These are phyloP conservation scores for Samia ricini DNA, from an alignment of 1,140 invertebrate genomes.

Conservation along the genomic window DNA sequence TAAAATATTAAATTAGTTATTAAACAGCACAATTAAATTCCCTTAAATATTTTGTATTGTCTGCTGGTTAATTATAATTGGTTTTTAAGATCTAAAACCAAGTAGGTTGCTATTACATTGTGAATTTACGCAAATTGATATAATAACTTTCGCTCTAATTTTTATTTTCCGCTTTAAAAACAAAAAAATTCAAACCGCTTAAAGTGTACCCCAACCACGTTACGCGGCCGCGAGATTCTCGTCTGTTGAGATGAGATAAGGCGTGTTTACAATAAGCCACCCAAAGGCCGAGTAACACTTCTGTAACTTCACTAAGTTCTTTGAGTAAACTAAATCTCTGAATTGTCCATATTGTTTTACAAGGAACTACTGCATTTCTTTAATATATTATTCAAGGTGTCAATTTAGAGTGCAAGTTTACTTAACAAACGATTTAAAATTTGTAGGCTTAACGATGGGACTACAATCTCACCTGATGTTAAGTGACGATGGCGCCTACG, in stretches of 20 bases:
- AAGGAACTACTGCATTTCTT: too few species aligned
- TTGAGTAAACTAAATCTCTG: not conserved
- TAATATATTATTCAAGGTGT: too few species aligned
- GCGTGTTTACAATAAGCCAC: conserved; percentile 39
- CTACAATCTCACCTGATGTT: too few species aligned
- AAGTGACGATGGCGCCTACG: too few species aligned
- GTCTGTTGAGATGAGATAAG: conserved; percentile 40
- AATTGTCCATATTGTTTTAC: too few species aligned
- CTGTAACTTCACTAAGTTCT: conserved; percentile 34
- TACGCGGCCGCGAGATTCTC: conserved; percentile 2
- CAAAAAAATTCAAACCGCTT: not conserved
- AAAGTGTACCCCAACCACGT: not conserved
- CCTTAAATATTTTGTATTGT: too few species aligned
- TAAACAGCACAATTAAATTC: too few species aligned
- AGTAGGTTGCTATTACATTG: not conserved
- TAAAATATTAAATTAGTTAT: too few species aligned
- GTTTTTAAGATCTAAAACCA: not conserved
- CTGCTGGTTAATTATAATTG: not conserved
- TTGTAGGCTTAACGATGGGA: too few species aligned
- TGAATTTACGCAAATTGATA: not conserved
- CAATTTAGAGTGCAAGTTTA: too few species aligned
- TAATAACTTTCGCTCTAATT: not conserved
- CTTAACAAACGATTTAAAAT: too few species aligned
- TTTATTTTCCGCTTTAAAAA: not conserved
- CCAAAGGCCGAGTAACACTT: conserved; percentile 31